Evolutionary conservation across 2,888 invertebrate genomes (phyloP), one percentile per base, ranked within the genome.

Genomic region (Diploptera punctata): DNA sequence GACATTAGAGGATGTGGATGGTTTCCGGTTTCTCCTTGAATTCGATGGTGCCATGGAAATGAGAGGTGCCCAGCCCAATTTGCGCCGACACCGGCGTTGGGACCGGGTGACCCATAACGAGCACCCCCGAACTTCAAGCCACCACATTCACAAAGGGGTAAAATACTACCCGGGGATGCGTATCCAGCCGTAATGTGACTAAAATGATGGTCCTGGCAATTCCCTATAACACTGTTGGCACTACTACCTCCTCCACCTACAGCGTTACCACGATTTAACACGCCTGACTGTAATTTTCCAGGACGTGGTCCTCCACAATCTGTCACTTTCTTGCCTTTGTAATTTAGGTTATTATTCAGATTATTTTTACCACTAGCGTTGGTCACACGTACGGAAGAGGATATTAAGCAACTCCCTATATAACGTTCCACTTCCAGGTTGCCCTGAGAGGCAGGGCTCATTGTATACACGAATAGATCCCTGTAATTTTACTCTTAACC

Each of bases 11-110:
- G 21, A 38, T 1, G 80, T 79, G 5, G 78, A 79, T 73, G 79
- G 80, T 76, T 80, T 80, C 19, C 67, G 54, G 76, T 77, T 80
- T 67, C 86, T 86, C 75, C 87, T 85, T 65, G 87, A 87, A 80
- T 89, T 88, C 21, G 82, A 80, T 47, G 82, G 80, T 43, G 92
- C 90, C 85, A 92, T 92, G 67, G 93, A 93, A 81, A 94, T 92
- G 76, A 94, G 86, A 60, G 94, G 94, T 80, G 90, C 76, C 93
- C 93, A 38, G 93, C 89, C 91, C 93, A 94, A 77, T 89, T 49
- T 4, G 62, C 65, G 52, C 43, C 62, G 24, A 9, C 72, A 29
- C 57, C 60, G 52, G 68, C 54, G 52, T n/a, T 38, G 31, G 5
- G 61, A 19, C 57, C 67, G 44, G 61, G 49, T 44, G 71, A 65